phyloP scores from a whole-genome alignment of 2,797 vertebrate species.

The Betta splendens region DNA sequence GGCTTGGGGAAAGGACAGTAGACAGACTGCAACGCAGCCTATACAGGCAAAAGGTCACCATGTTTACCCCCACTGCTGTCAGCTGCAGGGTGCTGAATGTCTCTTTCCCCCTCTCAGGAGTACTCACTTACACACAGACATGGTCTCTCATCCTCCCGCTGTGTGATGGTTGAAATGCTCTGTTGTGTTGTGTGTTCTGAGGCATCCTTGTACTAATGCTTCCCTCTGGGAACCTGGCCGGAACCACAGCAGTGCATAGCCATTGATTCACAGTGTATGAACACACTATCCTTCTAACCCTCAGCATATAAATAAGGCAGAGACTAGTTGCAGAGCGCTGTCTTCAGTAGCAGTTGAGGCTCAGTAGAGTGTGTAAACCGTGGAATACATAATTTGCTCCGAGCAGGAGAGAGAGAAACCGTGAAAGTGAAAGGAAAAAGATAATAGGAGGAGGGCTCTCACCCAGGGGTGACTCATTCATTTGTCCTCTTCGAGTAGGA shows the following conservation, averaged over 20 bases:
- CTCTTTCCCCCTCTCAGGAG: constrained; percentile 35
- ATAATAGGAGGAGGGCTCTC: constrained; percentile 37
- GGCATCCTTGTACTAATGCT: constrained; percentile 72
- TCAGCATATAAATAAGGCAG: constrained; percentile 76
- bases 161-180: constrained; percentile 64
- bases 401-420: constrained; percentile 13
- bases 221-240: constrained; percentile 66
- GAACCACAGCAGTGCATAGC: constrained; percentile 55
- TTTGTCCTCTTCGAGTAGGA: constrained; percentile 57
- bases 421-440: constrained; percentile 47
- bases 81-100: constrained; percentile 59
- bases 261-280: constrained; percentile 51
- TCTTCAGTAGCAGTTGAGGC: constrained; percentile 23
- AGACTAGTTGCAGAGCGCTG: constrained; percentile 44
- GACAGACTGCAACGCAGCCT: constrained; percentile 29
- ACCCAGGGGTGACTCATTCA: constrained; percentile 57
- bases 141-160: constrained; percentile 53
- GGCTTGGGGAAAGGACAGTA: constrained; percentile 15
- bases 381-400: constrained; percentile 29
- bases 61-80: constrained; percentile 48
- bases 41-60: constrained; percentile 57
- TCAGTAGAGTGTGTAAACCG: constrained; percentile 39
- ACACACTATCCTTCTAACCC: constrained; percentile 25
- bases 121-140: constrained; percentile 41
- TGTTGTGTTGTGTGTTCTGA: constrained; percentile 71